These are phyloP conservation scores for Rosalia funebris DNA, from an alignment of 2,888 invertebrate genomes.

Conservation along the genomic window DNA sequence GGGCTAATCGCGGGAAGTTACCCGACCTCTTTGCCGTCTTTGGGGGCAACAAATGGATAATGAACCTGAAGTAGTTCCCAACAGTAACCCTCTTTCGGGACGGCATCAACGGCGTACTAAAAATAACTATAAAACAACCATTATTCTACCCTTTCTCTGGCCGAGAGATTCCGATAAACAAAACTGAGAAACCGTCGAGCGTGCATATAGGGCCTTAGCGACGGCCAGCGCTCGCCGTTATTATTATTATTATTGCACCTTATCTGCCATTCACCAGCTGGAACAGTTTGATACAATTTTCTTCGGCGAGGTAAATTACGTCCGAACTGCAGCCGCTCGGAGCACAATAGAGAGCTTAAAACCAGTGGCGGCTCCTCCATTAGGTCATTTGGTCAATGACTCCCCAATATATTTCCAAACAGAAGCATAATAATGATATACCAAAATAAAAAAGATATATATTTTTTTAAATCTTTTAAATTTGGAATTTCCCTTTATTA, in stretches of 20 bases:
- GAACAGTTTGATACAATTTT: conserved; percentile 3
- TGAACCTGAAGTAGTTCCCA: conserved; percentile 47
- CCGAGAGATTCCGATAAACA: conserved; percentile 46
- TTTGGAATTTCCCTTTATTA: too few species aligned
- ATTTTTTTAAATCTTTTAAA: too few species aligned
- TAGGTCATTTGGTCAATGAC: too few species aligned
- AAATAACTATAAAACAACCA: conserved; percentile 56
- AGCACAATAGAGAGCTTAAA: not conserved
- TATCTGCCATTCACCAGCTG: conserved; percentile 11
- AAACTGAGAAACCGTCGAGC: conserved; percentile 27
- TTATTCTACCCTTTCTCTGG: conserved; percentile 50
- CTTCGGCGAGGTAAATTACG: not conserved
- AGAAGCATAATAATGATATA: too few species aligned
- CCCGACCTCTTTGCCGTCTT: conserved; percentile 24
- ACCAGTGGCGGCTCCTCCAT: too few species aligned
- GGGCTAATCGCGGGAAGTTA: conserved; percentile 36
- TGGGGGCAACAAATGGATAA: conserved; percentile 47
- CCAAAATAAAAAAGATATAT: too few species aligned
- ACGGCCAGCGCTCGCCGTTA: not conserved
- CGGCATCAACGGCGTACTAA: conserved; percentile 53
- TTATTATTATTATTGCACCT: conserved; percentile 7
- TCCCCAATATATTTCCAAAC: too few species aligned
- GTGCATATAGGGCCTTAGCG: not conserved
- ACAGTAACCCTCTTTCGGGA: conserved; percentile 48
- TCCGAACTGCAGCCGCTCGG: not conserved